These are phyloP conservation scores for Palythoa caribaeorum DNA, from an alignment of 92 coral and sea anemone species.

Conservation along the genomic window DNA sequence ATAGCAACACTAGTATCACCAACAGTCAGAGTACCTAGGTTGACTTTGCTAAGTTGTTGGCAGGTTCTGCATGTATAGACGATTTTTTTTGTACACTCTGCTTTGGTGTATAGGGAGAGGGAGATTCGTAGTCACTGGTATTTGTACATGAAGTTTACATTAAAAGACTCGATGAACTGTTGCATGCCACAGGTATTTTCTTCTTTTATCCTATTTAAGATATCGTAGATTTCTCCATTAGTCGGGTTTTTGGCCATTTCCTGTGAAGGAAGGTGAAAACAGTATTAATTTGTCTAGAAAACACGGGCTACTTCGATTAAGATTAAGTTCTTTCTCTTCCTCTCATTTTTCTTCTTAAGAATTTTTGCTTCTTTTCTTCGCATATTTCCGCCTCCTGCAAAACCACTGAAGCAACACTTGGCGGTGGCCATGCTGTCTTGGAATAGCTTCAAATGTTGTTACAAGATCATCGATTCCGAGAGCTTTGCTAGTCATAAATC, in stretches of 20 bases:
- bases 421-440: neutral
- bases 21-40: neutral
- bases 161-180: constrained; percentile 19
- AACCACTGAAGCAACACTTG: neutral
- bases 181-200: constrained; percentile 27
- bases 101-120: constrained; percentile 22
- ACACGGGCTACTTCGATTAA: neutral
- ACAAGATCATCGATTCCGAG: too few species aligned
- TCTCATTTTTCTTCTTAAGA: neutral
- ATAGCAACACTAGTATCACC: neutral
- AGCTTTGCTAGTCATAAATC: too few species aligned
- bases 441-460: neutral
- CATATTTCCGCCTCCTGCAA: too few species aligned
- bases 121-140: constrained; percentile 18
- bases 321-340: too few species aligned
- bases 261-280: neutral
- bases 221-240: constrained; percentile 1
- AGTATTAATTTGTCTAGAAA: neutral
- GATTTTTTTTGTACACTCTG: neutral
- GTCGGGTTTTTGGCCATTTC: neutral
- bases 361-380: neutral
- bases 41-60: too few species aligned
- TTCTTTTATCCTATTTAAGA: neutral
- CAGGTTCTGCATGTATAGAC: too few species aligned
- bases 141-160: neutral